Evolutionary conservation across 2,888 invertebrate genomes (phyloP), one percentile per base, ranked within the genome.

Genomic region (Drosophila robusta): DNA sequence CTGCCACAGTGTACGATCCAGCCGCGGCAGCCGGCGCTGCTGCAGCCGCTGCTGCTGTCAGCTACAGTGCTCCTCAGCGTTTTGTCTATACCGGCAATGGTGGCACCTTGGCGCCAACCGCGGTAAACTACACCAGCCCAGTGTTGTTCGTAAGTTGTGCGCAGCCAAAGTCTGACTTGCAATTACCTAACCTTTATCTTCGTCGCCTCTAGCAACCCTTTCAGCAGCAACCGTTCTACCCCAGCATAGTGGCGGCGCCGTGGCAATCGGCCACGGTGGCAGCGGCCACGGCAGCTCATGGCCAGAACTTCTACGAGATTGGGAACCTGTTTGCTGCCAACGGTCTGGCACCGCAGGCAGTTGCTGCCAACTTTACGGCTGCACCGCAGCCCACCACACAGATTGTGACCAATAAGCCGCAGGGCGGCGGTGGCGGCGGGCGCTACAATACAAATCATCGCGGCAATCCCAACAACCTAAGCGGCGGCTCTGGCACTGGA

Each of bases 251-350:
- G 91, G 93, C 95, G 91, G 82, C 93, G 68, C 93, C 94, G 75
- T 93, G 90, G 92, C 93, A 92, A 51, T 86, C 92, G 41, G 90
- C 92, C 18, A 89, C 92, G 51, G 91, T 92, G 62, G 91, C 93
- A 57, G 91, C 93, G 66, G 91, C 92, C 32, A 87, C 91, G 50
- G 93, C 93, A 54, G 90, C 92, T 47, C 92, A 93, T 68, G 90
- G 92, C 55, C 92, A 93, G 74, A 93, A 94, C 75, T 95, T 94
- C 89, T 95, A 94, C 86, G 95, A 95, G 78, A 94, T 96, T 89
- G 93, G 95, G 79, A 94, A 95, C 90, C 94, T 96, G 70, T 95
- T 95, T 91, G 94, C 95, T 69, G 94, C 95, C 85, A 96, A 96
- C 91, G 95, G 96, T 61, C 92, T 96, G 78, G 79, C 95, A 63